Percentiles rank a stretch among this genome's conserved stretches.
These are phyloP conservation scores for Falcaria lacertinaria DNA, from an alignment of 2,888 invertebrate species.

Conservation along the genomic window DNA sequence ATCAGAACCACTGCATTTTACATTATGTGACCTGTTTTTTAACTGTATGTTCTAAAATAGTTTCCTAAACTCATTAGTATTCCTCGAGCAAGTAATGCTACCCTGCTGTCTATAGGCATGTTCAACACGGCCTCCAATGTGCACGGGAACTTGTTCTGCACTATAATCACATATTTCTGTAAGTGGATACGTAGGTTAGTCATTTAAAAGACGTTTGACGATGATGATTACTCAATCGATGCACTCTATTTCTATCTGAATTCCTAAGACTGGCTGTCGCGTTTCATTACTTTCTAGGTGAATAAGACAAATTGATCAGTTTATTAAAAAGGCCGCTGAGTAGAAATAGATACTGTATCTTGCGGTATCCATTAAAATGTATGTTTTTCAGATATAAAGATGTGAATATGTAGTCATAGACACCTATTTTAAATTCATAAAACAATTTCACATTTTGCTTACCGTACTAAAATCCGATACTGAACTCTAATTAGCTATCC, in stretches of 20 bases:
- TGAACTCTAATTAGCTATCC: background rate
- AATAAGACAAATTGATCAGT: background rate
- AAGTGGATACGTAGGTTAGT: slow-evolving; percentile 35
- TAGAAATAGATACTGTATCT: no score
- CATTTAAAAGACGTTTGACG: slow-evolving; percentile 32
- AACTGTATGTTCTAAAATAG: slow-evolving; percentile 67
- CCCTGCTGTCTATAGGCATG: slow-evolving; percentile 54
- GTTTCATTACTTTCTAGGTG: background rate
- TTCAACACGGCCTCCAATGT: slow-evolving; percentile 44
- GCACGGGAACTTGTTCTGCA: slow-evolving; percentile 54
- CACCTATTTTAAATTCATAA: no score
- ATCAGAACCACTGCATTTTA: slow-evolving; percentile 58
- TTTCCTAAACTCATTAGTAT: slow-evolving; percentile 62
- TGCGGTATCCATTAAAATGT: no score
- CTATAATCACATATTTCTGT: slow-evolving; percentile 25
- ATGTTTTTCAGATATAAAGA: no score
- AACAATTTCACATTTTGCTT: no score
- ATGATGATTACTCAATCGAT: slow-evolving; percentile 22
- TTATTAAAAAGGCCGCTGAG: no score
- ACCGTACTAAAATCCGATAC: no score
- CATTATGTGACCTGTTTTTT: slow-evolving; percentile 71
- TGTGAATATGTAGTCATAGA: no score
- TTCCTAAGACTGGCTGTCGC: background rate
- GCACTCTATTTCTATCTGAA: slow-evolving; percentile 1
- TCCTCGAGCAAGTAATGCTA: slow-evolving; percentile 41